Percentiles rank a stretch among this genome's conserved stretches.
Conservation (phyloP, 2,888 invertebrate genomes). For the Heteropelma amictum region DNA sequence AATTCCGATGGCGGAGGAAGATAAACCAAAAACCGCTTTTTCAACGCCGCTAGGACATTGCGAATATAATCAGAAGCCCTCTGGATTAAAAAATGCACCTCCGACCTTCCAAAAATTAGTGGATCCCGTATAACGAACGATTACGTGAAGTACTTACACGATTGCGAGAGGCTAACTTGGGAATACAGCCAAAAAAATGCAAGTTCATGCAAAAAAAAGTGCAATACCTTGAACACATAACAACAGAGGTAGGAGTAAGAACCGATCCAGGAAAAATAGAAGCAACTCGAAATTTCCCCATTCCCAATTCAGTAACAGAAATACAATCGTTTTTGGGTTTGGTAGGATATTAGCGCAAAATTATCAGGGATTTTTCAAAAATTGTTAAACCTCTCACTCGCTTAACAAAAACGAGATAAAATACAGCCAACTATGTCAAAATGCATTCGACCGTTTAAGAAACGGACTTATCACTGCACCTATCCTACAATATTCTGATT, state of each 20-base stretch:
- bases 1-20: background rate
- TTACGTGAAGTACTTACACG: constrained; percentile 13
- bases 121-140: constrained; percentile 18
- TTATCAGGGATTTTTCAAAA: background rate
- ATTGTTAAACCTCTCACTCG: constrained; percentile 55
- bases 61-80: constrained; percentile 9
- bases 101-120: constrained; percentile 39
- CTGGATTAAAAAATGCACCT: constrained; percentile 24
- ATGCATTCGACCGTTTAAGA: constrained; percentile 48
- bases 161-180: constrained; percentile 11
- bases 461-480: constrained; percentile 36
- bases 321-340: constrained; percentile 61
- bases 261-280: constrained; percentile 57
- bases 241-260: constrained; percentile 43
- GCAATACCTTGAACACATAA: constrained; percentile 2
- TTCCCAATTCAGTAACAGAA: constrained; percentile 46
- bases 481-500: constrained; percentile 65
- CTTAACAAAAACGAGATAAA: constrained; percentile 55
- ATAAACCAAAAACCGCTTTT: constrained; percentile 14
- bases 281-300: constrained; percentile 35
- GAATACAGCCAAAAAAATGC: constrained; percentile 19
- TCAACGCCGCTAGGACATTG: constrained; percentile 5
- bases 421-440: constrained; percentile 32
- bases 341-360: constrained; percentile 44
- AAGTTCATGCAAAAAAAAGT: background rate